These are phyloP conservation scores for Ammospiza maritima DNA, from an alignment of 2,797 vertebrate species.

Conservation along the genomic window DNA sequence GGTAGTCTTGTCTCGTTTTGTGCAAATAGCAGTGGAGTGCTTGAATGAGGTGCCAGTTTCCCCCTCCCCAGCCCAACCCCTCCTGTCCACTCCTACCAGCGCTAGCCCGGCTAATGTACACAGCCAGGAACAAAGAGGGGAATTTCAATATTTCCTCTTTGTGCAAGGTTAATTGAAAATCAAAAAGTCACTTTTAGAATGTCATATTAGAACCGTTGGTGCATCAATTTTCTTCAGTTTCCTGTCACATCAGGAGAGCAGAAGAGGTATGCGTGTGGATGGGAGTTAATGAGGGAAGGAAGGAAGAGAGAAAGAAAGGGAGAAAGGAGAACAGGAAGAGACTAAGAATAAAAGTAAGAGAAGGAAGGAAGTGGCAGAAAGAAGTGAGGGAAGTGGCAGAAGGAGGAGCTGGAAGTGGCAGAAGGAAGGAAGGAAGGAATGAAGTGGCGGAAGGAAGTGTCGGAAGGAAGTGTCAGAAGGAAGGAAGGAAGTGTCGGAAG, in stretches of 20 bases:
- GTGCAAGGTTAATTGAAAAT: conserved; percentile 81
- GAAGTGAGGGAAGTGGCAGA: accelerated
- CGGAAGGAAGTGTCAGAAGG: too few species aligned
- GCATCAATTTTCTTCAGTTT: conserved; percentile 72
- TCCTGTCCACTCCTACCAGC: neutral
- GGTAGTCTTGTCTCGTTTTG: conserved; percentile 60
- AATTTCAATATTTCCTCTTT: conserved; percentile 76
- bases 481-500: too few species aligned
- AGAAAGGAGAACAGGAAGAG: neutral
- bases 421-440: too few species aligned
- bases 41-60: conserved; percentile 22
- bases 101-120: conserved; percentile 17
- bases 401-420: too few species aligned
- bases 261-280: neutral
- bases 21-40: conserved; percentile 49
- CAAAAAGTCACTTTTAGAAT: conserved; percentile 77
- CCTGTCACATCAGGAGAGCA: conserved; percentile 27
- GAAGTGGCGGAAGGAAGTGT: too few species aligned
- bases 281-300: neutral
- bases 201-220: conserved; percentile 72
- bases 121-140: conserved; percentile 63
- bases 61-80: neutral
- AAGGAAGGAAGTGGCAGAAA: neutral
- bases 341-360: too few species aligned
- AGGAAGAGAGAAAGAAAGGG: accelerated